Evolutionary conservation across 2,797 vertebrate genomes (phyloP).

Genomic region (Glossophaga mutica): DNA sequence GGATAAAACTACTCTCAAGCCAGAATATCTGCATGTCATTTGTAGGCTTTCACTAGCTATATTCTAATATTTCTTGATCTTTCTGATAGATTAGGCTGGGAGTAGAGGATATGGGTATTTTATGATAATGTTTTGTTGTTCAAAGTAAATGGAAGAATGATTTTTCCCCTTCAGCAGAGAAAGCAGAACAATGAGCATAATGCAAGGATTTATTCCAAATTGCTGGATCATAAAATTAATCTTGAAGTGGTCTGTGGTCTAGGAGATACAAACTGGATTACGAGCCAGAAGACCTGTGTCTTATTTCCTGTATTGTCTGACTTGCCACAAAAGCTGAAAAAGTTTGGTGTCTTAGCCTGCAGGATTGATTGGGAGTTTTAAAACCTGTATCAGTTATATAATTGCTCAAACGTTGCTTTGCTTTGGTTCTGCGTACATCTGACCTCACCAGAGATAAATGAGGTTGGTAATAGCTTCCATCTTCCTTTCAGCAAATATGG

Average conservation of each 20-base stretch:
- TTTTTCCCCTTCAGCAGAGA: neutral
- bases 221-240: constrained; percentile 14
- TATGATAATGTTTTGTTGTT: neutral
- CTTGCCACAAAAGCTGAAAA: neutral
- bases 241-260: neutral
- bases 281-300: neutral
- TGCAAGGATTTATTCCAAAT: neutral
- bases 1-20: neutral
- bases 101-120: neutral
- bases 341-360: neutral
- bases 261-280: neutral
- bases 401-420: neutral
- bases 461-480: neutral
- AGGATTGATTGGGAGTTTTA: neutral
- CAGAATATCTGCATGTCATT: neutral
- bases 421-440: neutral
- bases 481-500: neutral
- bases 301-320: neutral
- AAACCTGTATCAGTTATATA: neutral
- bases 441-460: neutral
- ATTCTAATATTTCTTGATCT: neutral
- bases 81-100: constrained; percentile 26
- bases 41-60: neutral
- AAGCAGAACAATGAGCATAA: neutral
- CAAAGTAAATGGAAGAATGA: neutral